Evolutionary conservation across 1,140 invertebrate species (phyloP), one percentile per base, ranked within the genome.

Genomic region (Bombus consobrinus): DNA sequence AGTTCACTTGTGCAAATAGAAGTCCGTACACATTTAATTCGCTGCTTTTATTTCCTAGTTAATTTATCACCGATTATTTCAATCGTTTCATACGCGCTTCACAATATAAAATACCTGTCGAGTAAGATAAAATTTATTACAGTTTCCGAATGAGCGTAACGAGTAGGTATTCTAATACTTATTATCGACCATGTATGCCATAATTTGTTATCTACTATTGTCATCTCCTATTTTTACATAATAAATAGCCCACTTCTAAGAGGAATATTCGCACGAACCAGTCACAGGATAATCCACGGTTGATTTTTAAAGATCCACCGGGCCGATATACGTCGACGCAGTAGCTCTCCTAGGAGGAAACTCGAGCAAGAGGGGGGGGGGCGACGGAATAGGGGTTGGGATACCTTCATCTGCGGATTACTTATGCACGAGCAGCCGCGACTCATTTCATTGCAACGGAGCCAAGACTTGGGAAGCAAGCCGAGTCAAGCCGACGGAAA

Each of bases 371-470:
- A 34, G 78, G 71, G 77, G 77, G 66, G 59, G 34, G 34, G 34
- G 34, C 47, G 80, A 84, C 74, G 81, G 84, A 85, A 86, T 81
- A 78, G 81, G 87, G 76, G 74, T 62, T 32, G 86, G 83, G 78
- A 85, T 91, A 91, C 83, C 86, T 89, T 92, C 90, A 89, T 92
- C 93, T 90, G 83, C 89, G 87, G 91, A 93, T 94, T 93, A 93
- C 93, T 94, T 93, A 93, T 94, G 93, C 93, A 93, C 91, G 91
- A 93, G 92, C 90, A 89, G 92, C 89, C 90, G 91, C 88, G 92
- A 92, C 92, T 93, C 91, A 90, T 93, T 92, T 93, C 92, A 89
- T 89, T 92, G 92, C 92, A 91, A 88, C 89, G 91, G 85, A 92
- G 90, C 85, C 87, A 87, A 90, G 91, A 90, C 79, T 85, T 80